Percentiles rank a stretch among this genome's conserved stretches.
Evolutionary conservation across 2,113 vertebrate species (phyloP).

Genomic region (Pristiophorus japonicus): DNA sequence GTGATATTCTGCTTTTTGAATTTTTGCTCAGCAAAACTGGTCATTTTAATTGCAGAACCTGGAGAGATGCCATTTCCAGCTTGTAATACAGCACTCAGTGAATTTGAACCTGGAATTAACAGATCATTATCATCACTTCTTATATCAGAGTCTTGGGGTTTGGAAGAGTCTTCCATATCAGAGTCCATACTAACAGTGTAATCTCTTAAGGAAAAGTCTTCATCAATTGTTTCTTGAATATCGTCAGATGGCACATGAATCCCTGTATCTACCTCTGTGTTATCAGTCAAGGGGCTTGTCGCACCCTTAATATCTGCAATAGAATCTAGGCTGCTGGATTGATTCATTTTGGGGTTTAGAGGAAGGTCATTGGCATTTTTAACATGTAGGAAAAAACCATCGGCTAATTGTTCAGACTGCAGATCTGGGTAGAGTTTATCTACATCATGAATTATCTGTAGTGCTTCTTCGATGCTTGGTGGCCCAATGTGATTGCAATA

Average conservation of each 20-base stretch:
- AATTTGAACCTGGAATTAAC: slow-evolving; percentile 76
- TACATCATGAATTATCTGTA: slow-evolving; percentile 82
- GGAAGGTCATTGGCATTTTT: slow-evolving; percentile 59
- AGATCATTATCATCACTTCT: slow-evolving; percentile 58
- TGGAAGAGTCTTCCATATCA: slow-evolving; percentile 74
- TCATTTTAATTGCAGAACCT: slow-evolving; percentile 79
- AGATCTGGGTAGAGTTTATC: slow-evolving; percentile 62
- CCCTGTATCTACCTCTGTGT: slow-evolving; percentile 85
- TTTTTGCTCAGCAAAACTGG: slow-evolving; percentile 94
- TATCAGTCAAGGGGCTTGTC: slow-evolving; percentile 72
- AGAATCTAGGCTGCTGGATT: slow-evolving; percentile 56
- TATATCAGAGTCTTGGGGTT: slow-evolving; percentile 71
- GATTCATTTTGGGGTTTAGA: slow-evolving; percentile 56
- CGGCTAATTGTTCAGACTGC: slow-evolving; percentile 64
- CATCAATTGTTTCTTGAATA: slow-evolving; percentile 87
- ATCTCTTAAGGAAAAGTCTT: slow-evolving; percentile 89
- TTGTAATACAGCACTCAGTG: slow-evolving; percentile 74
- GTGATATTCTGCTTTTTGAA: slow-evolving; percentile 73
- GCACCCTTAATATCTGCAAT: slow-evolving; percentile 68
- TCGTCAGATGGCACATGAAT: slow-evolving; percentile 89
- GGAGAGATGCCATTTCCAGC: slow-evolving; percentile 82
- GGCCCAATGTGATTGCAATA: slow-evolving; percentile 64
- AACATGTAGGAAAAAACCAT: slow-evolving; percentile 87
- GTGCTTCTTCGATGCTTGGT: slow-evolving; percentile 84
- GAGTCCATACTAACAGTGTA: slow-evolving; percentile 90